Base-by-base conservation (phyloP, 2,797 vertebrate species). In the Muscicapa striata region DNA sequence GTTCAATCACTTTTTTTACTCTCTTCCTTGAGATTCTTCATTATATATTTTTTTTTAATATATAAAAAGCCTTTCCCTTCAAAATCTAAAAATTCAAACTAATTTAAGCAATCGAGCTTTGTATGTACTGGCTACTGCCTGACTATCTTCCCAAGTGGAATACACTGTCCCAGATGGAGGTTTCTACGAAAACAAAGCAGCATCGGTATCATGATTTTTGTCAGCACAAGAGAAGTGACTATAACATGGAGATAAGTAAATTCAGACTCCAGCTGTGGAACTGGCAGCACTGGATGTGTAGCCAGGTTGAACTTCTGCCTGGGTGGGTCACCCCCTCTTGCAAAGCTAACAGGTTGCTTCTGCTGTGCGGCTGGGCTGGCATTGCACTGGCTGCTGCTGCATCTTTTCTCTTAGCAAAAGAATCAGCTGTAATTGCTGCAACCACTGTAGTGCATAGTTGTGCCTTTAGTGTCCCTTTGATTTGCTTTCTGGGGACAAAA, bases 291-390 rank as follows among this genome's bases (percentile, higher is more conserved):
- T 36, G 54, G 38, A 26, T 11, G 14, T 10, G 40, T 8, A 61
- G n/a, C 45, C n/a, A 82, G 59, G 41, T 52, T 14, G 45, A 64
- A 22, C 5, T 12, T 13, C 55, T 74, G 21, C 26, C 63, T 36
- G 21, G 10, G 19, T 63, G 51, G 36, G 15, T 79, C 8, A 1
- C 2, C 1, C 2, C 5, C 10, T 21, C 18, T 76, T 8, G 4
- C 0, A 4, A 67, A 73, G 29, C 36, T 13, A 15, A 15, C 21
- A 12, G 16, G n/a, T 24, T 27, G 1, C 36, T 75, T 73, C 49
- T 27, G 48, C n/a, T 64, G 18, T 13, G 24, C 49, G 38, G 19
- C 46, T 73, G 51, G 46, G 49, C 49, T 30, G 51, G 51, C 20
- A 34, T 5, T 48, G 23, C 48, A 7, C 30, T 29, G 74, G 27